phyloP scores from a whole-genome alignment of 2,113 vertebrate genomes.

The Myocastor coypus region DNA sequence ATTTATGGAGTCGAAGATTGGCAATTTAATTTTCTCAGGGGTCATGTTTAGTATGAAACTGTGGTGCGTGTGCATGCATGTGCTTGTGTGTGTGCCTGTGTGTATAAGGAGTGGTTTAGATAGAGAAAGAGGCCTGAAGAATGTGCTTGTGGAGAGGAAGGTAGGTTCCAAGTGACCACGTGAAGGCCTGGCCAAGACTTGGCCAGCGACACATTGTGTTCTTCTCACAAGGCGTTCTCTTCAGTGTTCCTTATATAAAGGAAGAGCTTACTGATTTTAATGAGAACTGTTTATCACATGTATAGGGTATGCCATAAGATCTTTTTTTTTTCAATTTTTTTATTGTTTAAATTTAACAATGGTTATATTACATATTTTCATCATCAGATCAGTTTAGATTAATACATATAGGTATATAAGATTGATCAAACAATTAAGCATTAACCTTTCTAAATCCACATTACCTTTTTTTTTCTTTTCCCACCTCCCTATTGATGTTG shows the following conservation, averaged over 20 bases:
- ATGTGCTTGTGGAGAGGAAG: neutral
- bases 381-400: too few species aligned
- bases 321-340: too few species aligned
- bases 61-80: neutral
- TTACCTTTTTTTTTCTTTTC: too few species aligned
- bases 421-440: too few species aligned
- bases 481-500: too few species aligned
- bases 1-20: neutral
- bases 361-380: too few species aligned
- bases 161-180: neutral
- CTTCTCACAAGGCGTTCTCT: conserved; percentile 1
- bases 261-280: conserved; percentile 10
- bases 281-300: neutral
- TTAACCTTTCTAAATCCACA: too few species aligned
- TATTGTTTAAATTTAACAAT: too few species aligned
- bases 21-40: conserved; percentile 13
- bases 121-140: neutral
- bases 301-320: neutral
- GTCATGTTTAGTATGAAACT: neutral
- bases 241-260: neutral
- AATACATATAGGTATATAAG: too few species aligned
- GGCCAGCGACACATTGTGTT: neutral
- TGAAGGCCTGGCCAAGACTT: neutral
- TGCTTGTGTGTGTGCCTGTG: neutral
- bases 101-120: neutral